Evolutionary conservation across 2,888 invertebrate genomes (phyloP).

Genomic region (Andrena dorsata): DNA sequence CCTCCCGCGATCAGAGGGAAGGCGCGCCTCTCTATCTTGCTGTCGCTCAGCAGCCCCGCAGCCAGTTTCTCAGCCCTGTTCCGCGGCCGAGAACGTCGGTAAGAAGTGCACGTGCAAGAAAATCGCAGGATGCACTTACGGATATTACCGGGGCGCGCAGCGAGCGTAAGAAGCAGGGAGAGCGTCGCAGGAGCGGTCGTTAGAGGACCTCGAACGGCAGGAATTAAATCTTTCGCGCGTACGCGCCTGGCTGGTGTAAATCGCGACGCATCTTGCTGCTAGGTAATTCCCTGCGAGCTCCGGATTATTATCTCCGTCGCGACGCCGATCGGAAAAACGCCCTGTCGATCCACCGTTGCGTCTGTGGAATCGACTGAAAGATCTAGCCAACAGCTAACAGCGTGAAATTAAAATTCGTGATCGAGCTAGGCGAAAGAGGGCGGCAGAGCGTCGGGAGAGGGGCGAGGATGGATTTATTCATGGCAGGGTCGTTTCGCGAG

Average conservation of each 20-base stretch:
- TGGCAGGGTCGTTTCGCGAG: conserved; percentile 21
- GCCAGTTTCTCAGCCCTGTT: neutral
- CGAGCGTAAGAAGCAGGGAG: conserved; percentile 36
- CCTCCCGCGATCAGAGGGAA: neutral
- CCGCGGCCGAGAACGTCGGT: conserved; percentile 55
- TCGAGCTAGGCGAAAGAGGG: too few relatives aligned
- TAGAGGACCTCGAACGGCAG: conserved; percentile 6
- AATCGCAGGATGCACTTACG: conserved; percentile 76
- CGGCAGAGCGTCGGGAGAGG: neutral
- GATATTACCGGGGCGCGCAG: conserved; percentile 70
- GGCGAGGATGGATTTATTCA: conserved; percentile 37
- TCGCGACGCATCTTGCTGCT: neutral
- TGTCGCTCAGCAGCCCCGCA: neutral
- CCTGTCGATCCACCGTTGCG: neutral
- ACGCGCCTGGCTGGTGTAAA: conserved; percentile 15
- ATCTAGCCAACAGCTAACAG: too few relatives aligned
- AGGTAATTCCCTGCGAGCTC: neutral
- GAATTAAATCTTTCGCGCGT: conserved; percentile 59
- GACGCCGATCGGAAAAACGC: conserved; percentile 13
- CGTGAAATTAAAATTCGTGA: conserved; percentile 33
- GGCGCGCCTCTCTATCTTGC: too few relatives aligned
- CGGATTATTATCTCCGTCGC: neutral
- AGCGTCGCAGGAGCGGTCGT: conserved; percentile 9
- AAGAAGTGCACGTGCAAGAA: conserved; percentile 67
- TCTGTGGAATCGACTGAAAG: too few relatives aligned